A percentile compares a stretch with the other conserved stretches of the same genome.
Conservation (phyloP, 2,888 invertebrate genomes). For the Drosophila pseudotakahashii region DNA sequence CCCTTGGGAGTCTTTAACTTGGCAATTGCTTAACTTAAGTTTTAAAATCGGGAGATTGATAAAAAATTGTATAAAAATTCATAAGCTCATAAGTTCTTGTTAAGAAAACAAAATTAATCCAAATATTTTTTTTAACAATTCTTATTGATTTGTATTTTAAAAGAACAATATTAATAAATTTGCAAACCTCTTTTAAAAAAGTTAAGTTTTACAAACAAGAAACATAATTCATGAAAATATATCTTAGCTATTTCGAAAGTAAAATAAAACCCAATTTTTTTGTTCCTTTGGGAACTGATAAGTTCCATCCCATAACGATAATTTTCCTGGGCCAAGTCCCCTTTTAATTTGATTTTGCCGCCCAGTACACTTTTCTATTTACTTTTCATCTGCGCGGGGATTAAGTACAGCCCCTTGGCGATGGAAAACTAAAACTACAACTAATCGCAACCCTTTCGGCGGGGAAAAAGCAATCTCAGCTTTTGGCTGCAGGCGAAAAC, state of each 20-base stretch:
- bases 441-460: conserved; percentile 32
- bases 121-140: no score
- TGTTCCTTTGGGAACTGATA: neutral
- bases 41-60: neutral
- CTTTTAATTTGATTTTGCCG: conserved; percentile 20
- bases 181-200: no score
- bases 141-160: no score
- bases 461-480: conserved; percentile 63
- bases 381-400: conserved; percentile 32
- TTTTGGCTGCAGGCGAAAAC: conserved; percentile 42
- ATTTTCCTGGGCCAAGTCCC: neutral
- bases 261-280: neutral
- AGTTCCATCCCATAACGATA: neutral
- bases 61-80: neutral
- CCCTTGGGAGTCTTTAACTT: conserved; percentile 7
- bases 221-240: no score
- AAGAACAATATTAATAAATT: no score
- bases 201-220: no score
- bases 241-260: neutral
- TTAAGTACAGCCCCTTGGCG: conserved; percentile 2
- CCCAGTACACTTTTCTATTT: conserved; percentile 15
- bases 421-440: conserved; percentile 15
- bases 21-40: conserved; percentile 18
- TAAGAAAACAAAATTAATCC: no score
- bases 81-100: no score